These are phyloP conservation scores for Dasyornis broadbenti DNA, from an alignment of 2,113 vertebrate species.

Conservation along the genomic window DNA sequence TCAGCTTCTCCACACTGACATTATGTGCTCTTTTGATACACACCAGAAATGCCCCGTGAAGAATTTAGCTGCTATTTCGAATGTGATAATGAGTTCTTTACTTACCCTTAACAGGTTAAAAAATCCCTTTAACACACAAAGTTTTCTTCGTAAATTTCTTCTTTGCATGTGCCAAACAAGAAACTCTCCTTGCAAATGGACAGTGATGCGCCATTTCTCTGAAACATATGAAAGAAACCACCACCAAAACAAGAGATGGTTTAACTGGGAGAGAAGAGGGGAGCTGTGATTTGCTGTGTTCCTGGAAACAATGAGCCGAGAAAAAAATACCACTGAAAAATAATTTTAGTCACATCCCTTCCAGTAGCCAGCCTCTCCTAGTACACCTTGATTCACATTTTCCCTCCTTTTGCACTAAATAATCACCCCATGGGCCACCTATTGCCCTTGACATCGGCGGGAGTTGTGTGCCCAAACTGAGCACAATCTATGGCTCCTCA, in stretches of 20 bases:
- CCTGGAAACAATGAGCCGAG: not conserved
- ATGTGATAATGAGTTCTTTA: not conserved
- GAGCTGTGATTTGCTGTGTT: not conserved
- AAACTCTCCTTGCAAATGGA: not conserved
- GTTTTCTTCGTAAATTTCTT: not conserved
- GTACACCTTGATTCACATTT: not conserved
- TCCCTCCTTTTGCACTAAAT: not conserved
- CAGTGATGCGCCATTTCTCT: not conserved
- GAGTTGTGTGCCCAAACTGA: not conserved
- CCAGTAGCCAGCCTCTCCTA: not conserved
- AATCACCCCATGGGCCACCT: not conserved
- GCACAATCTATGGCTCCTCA: not conserved
- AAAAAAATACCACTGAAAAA: not conserved
- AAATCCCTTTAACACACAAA: not conserved
- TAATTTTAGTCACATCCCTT: not conserved
- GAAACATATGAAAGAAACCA: not conserved
- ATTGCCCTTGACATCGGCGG: not conserved
- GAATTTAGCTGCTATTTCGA: not conserved
- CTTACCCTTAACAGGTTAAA: not conserved
- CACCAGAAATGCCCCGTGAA: not conserved
- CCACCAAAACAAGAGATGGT: not conserved
- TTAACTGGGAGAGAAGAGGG: not conserved
- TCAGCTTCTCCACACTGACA: not conserved
- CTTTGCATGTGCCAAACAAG: not conserved
- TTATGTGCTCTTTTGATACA: not conserved